These are phyloP conservation scores for Bostrychus sinensis DNA, from an alignment of 2,113 vertebrate genomes.

Conservation along the genomic window DNA sequence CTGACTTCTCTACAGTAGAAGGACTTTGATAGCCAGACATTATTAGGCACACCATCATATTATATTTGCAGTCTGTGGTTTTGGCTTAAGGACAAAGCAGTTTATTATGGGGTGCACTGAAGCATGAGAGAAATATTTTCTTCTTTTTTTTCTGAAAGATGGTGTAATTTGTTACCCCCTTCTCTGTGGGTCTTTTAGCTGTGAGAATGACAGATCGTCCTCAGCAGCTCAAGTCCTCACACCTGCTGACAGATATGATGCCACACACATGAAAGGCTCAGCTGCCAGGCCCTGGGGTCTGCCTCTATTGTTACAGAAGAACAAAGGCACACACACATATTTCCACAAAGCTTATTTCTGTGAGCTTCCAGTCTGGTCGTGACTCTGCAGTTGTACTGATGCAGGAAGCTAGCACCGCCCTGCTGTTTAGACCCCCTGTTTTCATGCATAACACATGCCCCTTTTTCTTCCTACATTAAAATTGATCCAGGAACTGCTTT, in stretches of 20 bases:
- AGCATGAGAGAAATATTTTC: slow-evolving; percentile 12
- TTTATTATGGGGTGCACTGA: slow-evolving; percentile 18
- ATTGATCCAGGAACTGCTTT: slow-evolving; percentile 1
- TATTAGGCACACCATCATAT: background rate
- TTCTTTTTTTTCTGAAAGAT: slow-evolving; percentile 8
- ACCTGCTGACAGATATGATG: slow-evolving; percentile 53
- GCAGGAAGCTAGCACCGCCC: slow-evolving; percentile 51
- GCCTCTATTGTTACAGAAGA: slow-evolving; percentile 41
- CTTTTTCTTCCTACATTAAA: slow-evolving; percentile 18
- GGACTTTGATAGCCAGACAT: background rate
- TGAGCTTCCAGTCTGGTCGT: slow-evolving; percentile 34
- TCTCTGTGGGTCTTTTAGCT: background rate
- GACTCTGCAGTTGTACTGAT: slow-evolving; percentile 41
- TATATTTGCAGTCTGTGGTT: background rate
- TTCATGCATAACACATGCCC: slow-evolving; percentile 29
- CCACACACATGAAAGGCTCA: slow-evolving; percentile 49
- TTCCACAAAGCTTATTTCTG: slow-evolving; percentile 1
- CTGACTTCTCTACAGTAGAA: background rate
- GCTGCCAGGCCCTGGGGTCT: slow-evolving; percentile 42
- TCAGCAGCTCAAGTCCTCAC: slow-evolving; percentile 38
- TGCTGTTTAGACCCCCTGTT: slow-evolving; percentile 28
- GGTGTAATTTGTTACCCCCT: slow-evolving; percentile 4
- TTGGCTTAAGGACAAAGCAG: slow-evolving; percentile 3
- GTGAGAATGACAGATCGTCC: slow-evolving; percentile 17
- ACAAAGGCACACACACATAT: background rate